Conservation (phyloP, 2,113 vertebrate species). For the Paedocypris sp. region DNA sequence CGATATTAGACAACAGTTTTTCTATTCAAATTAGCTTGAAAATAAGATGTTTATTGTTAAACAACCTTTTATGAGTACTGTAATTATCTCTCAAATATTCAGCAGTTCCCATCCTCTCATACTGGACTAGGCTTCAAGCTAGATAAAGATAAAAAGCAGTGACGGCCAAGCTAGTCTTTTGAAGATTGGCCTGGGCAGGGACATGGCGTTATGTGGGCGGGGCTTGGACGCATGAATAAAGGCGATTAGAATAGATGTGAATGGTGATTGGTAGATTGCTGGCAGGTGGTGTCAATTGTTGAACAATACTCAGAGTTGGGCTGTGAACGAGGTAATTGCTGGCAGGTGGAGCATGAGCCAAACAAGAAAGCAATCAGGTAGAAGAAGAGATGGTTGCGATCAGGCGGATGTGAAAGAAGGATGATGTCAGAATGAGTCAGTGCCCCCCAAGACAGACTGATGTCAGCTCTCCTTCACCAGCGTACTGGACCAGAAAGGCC, state of each 20-base stretch:
- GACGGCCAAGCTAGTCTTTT: slow-evolving; percentile 5
- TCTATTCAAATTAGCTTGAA: too few relatives aligned
- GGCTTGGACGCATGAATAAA: slow-evolving; percentile 56
- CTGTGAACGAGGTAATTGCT: slow-evolving; percentile 64
- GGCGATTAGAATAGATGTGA: slow-evolving; percentile 56
- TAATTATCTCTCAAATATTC: too few relatives aligned
- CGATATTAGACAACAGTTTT: too few relatives aligned
- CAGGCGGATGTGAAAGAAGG: slow-evolving; percentile 46
- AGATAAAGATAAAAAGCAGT: background rate
- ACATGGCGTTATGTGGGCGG: slow-evolving; percentile 45
- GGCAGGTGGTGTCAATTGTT: slow-evolving; percentile 60
- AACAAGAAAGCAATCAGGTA: slow-evolving; percentile 62
- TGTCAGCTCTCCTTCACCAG: too few relatives aligned
- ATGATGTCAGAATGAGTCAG: slow-evolving; percentile 68
- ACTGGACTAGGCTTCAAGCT: background rate
- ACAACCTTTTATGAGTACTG: too few relatives aligned
- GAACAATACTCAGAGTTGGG: slow-evolving; percentile 54
- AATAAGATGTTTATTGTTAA: too few relatives aligned
- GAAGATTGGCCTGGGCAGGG: slow-evolving; percentile 21
- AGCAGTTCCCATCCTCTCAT: too few relatives aligned
- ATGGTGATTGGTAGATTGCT: slow-evolving; percentile 54
- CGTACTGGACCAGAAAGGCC: too few relatives aligned
- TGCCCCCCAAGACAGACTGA: slow-evolving; percentile 49
- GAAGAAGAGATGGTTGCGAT: slow-evolving; percentile 48
- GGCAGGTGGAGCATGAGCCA: slow-evolving; percentile 60